Evolutionary conservation across 2,797 vertebrate species (phyloP).

Genomic region (Gymnoscopelus microlampas): DNA sequence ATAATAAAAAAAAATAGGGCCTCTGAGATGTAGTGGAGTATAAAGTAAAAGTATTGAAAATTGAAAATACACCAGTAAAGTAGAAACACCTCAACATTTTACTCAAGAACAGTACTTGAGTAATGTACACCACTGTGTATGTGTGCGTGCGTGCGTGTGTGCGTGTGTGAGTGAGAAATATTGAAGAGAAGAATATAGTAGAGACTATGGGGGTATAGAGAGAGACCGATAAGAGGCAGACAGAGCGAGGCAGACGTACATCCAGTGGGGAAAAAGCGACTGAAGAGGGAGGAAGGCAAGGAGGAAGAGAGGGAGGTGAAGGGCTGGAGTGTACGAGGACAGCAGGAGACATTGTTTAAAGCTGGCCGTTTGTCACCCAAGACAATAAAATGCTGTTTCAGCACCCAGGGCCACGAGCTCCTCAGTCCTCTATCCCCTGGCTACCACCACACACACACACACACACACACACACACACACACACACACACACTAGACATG

Average conservation of each 20-base stretch:
- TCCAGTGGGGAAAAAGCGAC: neutral
- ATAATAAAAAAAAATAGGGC: too few relatives aligned
- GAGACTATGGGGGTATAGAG: neutral
- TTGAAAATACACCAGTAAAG: too few relatives aligned
- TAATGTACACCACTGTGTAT: too few relatives aligned
- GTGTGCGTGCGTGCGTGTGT: too few relatives aligned
- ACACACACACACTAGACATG: too few relatives aligned
- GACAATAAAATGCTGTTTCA: slow-evolving; percentile 8
- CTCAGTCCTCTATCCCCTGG: neutral
- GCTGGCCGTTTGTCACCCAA: neutral
- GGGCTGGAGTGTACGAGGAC: neutral
- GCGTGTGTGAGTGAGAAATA: too few relatives aligned
- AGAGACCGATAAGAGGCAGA: neutral
- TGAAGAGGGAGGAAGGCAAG: too few relatives aligned
- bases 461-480: slow-evolving; percentile 1
- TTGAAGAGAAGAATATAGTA: too few relatives aligned
- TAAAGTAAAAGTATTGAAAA: too few relatives aligned
- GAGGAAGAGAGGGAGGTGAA: neutral
- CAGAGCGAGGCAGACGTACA: neutral
- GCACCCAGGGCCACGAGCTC: slow-evolving; percentile 1
- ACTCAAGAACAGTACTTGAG: too few relatives aligned
- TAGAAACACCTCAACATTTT: too few relatives aligned
- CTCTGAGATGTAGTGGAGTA: too few relatives aligned
- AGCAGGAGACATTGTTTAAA: neutral
- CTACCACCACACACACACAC: neutral